A percentile compares a stretch with the other conserved stretches of the same genome.
Evolutionary conservation across 2,113 vertebrate genomes (phyloP).

Genomic region (Uropsilus gracilis): DNA sequence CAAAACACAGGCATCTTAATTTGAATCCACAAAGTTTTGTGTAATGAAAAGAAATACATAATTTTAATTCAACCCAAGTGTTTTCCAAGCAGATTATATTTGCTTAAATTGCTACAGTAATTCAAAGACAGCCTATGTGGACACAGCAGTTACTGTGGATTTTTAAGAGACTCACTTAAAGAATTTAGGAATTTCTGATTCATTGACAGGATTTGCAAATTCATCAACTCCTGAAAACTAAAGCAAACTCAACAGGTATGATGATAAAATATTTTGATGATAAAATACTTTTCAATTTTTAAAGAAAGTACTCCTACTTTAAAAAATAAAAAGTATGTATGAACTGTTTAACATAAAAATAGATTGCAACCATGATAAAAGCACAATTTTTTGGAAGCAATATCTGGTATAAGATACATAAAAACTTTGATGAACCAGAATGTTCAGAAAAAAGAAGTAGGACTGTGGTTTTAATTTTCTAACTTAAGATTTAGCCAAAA

Average conservation of each 20-base stretch:
- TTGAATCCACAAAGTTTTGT: constrained; percentile 81
- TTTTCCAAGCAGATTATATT: constrained; percentile 78
- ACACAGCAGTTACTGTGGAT: constrained; percentile 70
- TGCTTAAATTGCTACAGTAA: constrained; percentile 80
- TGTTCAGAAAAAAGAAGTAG: constrained; percentile 29
- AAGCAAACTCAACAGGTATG: constrained; percentile 84
- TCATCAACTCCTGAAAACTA: constrained; percentile 74
- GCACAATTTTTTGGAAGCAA: constrained; percentile 47
- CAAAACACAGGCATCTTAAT: constrained; percentile 84
- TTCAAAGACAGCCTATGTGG: constrained; percentile 72
- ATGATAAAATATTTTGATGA: constrained; percentile 72
- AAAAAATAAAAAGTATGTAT: constrained; percentile 32
- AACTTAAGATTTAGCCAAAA: constrained; percentile 45
- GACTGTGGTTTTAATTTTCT: constrained; percentile 57
- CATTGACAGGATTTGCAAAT: constrained; percentile 73
- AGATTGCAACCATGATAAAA: constrained; percentile 42
- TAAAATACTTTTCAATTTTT: constrained; percentile 72
- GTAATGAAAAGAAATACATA: constrained; percentile 81
- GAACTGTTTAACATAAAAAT: constrained; percentile 55
- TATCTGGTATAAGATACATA: constrained; percentile 47
- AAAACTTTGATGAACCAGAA: constrained; percentile 49
- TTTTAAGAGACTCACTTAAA: constrained; percentile 72
- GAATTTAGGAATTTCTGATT: constrained; percentile 78
- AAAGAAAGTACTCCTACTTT: constrained; percentile 59
- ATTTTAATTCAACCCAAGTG: constrained; percentile 79